These are phyloP conservation scores for Cuniculus paca DNA, from an alignment of 2,797 vertebrate genomes.

Conservation along the genomic window DNA sequence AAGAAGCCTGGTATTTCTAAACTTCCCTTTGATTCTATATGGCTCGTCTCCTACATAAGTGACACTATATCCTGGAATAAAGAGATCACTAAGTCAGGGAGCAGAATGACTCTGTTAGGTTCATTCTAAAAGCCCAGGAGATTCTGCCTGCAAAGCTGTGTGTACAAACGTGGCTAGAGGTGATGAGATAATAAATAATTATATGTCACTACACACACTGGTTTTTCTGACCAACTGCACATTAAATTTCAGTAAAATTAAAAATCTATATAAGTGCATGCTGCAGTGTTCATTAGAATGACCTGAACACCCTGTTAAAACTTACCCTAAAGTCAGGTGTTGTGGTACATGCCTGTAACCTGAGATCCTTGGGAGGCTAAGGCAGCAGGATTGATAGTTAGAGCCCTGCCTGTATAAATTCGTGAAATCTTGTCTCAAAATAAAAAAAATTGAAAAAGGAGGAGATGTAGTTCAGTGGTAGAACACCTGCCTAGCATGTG, in stretches of 20 bases:
- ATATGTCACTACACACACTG: not conserved
- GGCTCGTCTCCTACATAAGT: not conserved
- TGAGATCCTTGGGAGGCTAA: not conserved
- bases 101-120: not conserved
- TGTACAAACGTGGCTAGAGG: not conserved
- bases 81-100: not conserved
- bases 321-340: not conserved
- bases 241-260: constrained; percentile 21
- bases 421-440: not conserved
- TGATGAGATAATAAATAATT: not conserved
- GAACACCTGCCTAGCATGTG: not conserved
- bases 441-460: not conserved
- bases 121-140: not conserved
- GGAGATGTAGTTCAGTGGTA: not conserved
- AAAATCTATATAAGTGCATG: not conserved
- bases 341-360: not conserved
- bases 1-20: not conserved
- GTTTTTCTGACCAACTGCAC: not conserved
- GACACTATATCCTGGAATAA: not conserved
- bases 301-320: not conserved
- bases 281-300: not conserved
- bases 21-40: not conserved
- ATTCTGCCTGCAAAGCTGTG: not conserved
- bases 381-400: not conserved
- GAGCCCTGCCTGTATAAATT: not conserved